Evolutionary conservation across 2,888 invertebrate genomes (phyloP).

Genomic region (Hyposoter dolosus): DNA sequence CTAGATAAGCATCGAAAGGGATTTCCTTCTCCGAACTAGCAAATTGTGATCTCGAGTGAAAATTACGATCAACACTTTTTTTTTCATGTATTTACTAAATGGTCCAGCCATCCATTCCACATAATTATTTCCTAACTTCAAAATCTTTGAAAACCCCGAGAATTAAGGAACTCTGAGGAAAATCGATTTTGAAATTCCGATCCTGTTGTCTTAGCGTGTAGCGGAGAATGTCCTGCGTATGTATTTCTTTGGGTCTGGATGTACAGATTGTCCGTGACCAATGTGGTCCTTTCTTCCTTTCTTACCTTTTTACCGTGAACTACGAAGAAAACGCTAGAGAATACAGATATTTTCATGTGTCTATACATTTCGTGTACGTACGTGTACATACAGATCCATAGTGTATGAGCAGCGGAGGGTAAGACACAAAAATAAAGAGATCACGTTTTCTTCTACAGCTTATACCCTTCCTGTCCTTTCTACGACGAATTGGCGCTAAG

Average conservation of each 20-base stretch:
- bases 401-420: conserved; percentile 38
- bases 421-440: conserved; percentile 38
- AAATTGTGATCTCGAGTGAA: not conserved
- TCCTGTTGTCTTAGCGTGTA: not conserved
- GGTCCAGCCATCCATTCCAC: not conserved
- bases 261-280: conserved; percentile 40
- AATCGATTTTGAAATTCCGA: not conserved
- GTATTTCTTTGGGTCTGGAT: conserved; percentile 36
- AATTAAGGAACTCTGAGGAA: not conserved
- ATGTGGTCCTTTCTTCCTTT: conserved; percentile 33
- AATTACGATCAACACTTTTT: too few species aligned
- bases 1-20: not conserved
- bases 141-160: not conserved
- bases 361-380: not conserved
- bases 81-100: not conserved
- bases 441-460: conserved; percentile 52
- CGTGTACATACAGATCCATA: not conserved
- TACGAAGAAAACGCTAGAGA: conserved; percentile 21
- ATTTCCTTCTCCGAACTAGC: not conserved
- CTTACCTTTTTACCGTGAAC: conserved; percentile 8
- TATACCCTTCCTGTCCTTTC: conserved; percentile 56
- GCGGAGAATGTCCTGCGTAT: not conserved
- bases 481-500: conserved; percentile 62
- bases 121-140: not conserved
- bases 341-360: not conserved